Evolutionary conservation across 2,888 invertebrate genomes (phyloP), one percentile per base, ranked within the genome.

Genomic region (Eristalis pertinax): DNA sequence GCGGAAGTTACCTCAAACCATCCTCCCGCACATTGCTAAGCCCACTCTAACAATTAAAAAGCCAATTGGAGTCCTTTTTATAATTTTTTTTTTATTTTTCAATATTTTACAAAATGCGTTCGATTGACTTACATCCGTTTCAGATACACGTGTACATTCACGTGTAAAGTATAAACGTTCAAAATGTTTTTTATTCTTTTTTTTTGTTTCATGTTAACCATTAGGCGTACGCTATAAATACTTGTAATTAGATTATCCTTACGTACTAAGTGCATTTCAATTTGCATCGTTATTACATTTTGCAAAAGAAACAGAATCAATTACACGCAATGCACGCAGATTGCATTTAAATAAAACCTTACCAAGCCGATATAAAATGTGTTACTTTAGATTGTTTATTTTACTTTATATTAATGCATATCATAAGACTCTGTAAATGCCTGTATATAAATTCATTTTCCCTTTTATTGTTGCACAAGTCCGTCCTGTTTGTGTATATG

Each of bases 311-410:
- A 35, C 43, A 43, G 43, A 68, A 19, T n/a, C 67, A 19, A 19
- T 19, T 50, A n/a, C 50, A 19, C 50, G 19, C 50, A 67, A 58
- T 58, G 56, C 56, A 56, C 22, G 11, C 26, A 32, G 22, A 15
- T 35, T 73, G 50, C 63, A 63, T 73, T 50, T 15, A 29, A 35
- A 69, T 11, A 22, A n/a, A 32, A 43, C 43, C 13, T 35, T 69
- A 77, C n/a, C 43, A 63, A 69, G 69, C 69, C 63, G 19, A 69
- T 69, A 70, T 56, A 73, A 79, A 79, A 72, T 67, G 50, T 50
- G 19, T 50, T 50, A 50, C 50, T 13, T 50, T 68, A 29, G 11
- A 19, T 13, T n/a, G 24, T 43, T 8, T 65, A 58, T 2, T 65
- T 74, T 74, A 29, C 2, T 50, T 35, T 10, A 26, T 74, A 26